phyloP scores from a whole-genome alignment of 2,888 invertebrate genomes.

The Plebejus anna region DNA sequence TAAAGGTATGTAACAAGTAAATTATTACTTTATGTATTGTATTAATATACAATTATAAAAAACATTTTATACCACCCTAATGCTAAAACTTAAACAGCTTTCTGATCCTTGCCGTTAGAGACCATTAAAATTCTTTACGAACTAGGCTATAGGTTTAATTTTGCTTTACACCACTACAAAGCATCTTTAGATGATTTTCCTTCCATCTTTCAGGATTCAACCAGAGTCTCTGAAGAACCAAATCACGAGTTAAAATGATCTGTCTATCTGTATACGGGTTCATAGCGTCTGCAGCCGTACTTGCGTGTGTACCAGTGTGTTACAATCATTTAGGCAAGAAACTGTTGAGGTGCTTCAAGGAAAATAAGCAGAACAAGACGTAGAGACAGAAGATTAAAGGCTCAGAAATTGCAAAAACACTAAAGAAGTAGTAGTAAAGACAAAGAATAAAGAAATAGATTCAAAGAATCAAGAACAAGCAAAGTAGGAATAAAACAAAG shows the following conservation, averaged over 20 bases:
- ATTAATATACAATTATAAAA: too few species aligned
- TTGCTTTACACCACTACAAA: too few species aligned
- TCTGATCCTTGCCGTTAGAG: too few species aligned
- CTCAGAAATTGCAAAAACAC: not conserved
- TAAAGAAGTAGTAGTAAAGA: too few species aligned
- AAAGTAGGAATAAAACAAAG: not conserved
- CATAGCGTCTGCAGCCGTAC: constrained; percentile 61
- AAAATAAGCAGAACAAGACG: constrained; percentile 49
- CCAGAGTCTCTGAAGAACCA: not conserved
- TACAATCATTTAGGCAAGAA: constrained; percentile 56
- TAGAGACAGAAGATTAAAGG: not conserved
- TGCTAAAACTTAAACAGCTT: too few species aligned
- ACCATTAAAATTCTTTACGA: too few species aligned
- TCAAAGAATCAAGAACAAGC: not conserved
- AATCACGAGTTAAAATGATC: constrained; percentile 58
- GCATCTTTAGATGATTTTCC: not conserved
- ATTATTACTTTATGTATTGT: too few species aligned
- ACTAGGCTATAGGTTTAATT: too few species aligned
- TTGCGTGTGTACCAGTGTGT: constrained; percentile 67
- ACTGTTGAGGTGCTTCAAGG: constrained; percentile 56
- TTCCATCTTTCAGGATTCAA: not conserved
- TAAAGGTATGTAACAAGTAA: not conserved
- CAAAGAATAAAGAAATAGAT: not conserved
- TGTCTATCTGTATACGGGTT: constrained; percentile 66
- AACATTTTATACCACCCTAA: too few species aligned